Evolutionary conservation across 2,113 vertebrate species (phyloP).

Genomic region (Serilophus lunatus): DNA sequence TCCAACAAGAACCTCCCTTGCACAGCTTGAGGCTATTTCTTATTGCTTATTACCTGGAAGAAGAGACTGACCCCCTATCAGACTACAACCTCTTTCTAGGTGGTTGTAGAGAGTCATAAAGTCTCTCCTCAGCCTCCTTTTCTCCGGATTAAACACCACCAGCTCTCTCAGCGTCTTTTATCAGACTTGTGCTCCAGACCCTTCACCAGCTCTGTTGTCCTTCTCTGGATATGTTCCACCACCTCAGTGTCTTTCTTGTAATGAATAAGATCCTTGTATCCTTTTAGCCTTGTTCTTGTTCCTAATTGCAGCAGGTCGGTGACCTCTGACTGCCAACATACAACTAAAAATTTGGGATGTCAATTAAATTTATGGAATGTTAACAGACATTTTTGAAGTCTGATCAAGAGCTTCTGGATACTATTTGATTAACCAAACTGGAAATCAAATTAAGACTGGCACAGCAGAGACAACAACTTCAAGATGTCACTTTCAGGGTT

Average conservation of each 20-base stretch:
- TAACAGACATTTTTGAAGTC: background rate
- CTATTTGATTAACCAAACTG: background rate
- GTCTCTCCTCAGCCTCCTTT: background rate
- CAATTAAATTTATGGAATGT: background rate
- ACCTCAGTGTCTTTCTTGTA: accelerated
- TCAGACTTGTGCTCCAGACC: background rate
- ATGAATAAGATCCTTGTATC: background rate
- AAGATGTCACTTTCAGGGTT: background rate
- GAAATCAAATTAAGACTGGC: background rate
- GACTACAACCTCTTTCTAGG: accelerated
- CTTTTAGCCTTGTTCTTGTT: background rate
- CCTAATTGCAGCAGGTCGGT: background rate
- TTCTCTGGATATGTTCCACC: background rate
- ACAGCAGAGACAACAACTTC: background rate
- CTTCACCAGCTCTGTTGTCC: accelerated
- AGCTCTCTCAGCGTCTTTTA: background rate
- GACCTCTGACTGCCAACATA: background rate
- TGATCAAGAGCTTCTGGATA: background rate
- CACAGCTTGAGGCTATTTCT: background rate
- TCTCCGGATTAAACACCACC: background rate
- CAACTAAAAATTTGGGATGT: background rate
- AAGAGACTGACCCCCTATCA: background rate
- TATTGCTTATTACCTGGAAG: background rate
- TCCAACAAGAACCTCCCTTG: background rate
- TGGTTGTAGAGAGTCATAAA: background rate